A percentile compares a stretch with the other conserved stretches of the same genome.
Evolutionary conservation across 2,888 invertebrate species (phyloP).

Genomic region (Synergus itoensis): DNA sequence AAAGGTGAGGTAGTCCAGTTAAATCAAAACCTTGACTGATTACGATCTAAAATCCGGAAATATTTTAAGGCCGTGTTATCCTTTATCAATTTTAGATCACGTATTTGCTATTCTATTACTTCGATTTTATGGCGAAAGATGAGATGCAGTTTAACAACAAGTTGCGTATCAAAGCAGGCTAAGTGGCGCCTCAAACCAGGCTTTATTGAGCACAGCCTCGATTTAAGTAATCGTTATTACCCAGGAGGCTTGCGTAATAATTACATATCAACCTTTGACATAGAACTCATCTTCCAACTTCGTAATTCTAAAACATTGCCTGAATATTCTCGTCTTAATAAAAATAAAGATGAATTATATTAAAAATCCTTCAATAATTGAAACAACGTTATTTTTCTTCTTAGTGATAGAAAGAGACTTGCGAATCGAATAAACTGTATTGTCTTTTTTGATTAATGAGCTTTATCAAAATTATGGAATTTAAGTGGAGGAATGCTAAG

Average conservation of each 20-base stretch:
- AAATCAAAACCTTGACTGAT: neutral
- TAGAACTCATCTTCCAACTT: neutral
- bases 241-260: neutral
- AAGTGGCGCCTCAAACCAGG: neutral
- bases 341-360: neutral
- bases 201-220: neutral
- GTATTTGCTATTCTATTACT: too few relatives aligned
- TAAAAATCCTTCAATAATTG: neutral
- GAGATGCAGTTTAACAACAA: neutral
- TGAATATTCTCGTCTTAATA: neutral
- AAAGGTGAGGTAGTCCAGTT: neutral
- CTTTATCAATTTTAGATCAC: too few relatives aligned
- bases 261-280: neutral
- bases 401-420: neutral
- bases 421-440: neutral
- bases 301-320: neutral
- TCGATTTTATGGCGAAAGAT: neutral
- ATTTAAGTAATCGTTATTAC: neutral
- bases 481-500: neutral
- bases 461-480: conserved; percentile 11
- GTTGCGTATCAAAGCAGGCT: neutral
- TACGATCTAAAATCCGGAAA: neutral
- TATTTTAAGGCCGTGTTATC: neutral
- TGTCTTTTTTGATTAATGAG: neutral
- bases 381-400: neutral